These are phyloP conservation scores for Miichthys miiuy DNA, from an alignment of 2,797 vertebrate species.

Conservation along the genomic window DNA sequence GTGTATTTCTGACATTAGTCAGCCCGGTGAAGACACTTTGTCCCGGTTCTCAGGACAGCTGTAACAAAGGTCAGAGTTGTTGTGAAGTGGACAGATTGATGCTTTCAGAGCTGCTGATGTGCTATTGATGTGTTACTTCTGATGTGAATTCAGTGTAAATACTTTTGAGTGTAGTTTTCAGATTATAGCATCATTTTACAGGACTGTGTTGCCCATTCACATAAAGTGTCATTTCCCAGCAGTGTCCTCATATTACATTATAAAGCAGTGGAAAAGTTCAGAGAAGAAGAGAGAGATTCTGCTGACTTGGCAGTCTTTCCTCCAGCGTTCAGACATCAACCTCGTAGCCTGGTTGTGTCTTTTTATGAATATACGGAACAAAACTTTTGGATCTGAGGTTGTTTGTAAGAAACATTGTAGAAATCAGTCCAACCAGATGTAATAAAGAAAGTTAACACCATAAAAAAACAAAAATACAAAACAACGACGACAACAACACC, in stretches of 20 bases:
- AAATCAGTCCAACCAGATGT: background rate
- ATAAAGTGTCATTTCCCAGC: background rate
- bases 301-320: background rate
- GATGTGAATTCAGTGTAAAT: background rate
- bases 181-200: background rate
- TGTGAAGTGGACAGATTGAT: constrained; percentile 12
- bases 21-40: background rate
- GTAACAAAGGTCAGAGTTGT: background rate
- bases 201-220: background rate
- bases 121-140: background rate
- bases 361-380: background rate
- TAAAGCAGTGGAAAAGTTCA: background rate
- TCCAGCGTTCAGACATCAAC: background rate
- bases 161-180: background rate
- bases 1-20: constrained; percentile 1
- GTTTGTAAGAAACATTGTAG: background rate
- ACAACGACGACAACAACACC: no score
- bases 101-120: background rate
- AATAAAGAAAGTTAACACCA: background rate
- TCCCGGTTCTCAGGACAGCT: constrained; percentile 5
- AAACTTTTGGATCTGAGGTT: background rate
- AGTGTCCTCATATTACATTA: no score
- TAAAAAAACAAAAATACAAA: no score
- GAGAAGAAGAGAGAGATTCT: background rate
- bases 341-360: background rate